Conservation (phyloP, 2,797 vertebrate genomes). For the Microtus agrestis region DNA sequence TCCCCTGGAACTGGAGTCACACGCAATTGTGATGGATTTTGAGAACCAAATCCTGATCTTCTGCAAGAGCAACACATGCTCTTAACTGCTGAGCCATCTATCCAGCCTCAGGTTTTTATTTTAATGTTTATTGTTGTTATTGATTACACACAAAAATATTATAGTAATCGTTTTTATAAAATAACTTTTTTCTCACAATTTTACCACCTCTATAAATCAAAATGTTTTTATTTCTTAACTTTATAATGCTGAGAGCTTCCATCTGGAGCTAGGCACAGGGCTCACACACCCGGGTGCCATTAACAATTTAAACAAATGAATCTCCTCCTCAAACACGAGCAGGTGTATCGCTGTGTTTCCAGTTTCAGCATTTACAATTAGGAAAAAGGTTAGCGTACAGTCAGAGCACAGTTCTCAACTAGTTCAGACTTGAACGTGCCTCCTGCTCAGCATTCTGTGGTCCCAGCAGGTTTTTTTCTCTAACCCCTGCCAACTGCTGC, state of each 20-base stretch:
- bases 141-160: slow-evolving; percentile 39
- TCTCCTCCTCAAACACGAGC: background rate
- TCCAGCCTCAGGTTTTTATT: background rate
- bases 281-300: background rate
- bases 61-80: background rate
- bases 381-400: background rate
- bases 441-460: background rate
- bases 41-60: background rate
- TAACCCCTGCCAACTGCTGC: background rate
- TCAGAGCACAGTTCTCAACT: background rate
- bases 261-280: slow-evolving; percentile 18
- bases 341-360: background rate
- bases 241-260: slow-evolving; percentile 41
- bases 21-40: background rate
- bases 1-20: background rate
- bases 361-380: background rate
- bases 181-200: slow-evolving; percentile 29
- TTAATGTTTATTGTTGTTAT: slow-evolving; percentile 43
- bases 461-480: background rate
- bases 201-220: slow-evolving; percentile 42
- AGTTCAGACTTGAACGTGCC: background rate
- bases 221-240: slow-evolving; percentile 63
- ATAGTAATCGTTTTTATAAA: background rate
- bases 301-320: slow-evolving; percentile 38
- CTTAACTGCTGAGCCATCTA: background rate